Conservation (phyloP, 2,797 vertebrate species). For the Spinus pinus region DNA sequence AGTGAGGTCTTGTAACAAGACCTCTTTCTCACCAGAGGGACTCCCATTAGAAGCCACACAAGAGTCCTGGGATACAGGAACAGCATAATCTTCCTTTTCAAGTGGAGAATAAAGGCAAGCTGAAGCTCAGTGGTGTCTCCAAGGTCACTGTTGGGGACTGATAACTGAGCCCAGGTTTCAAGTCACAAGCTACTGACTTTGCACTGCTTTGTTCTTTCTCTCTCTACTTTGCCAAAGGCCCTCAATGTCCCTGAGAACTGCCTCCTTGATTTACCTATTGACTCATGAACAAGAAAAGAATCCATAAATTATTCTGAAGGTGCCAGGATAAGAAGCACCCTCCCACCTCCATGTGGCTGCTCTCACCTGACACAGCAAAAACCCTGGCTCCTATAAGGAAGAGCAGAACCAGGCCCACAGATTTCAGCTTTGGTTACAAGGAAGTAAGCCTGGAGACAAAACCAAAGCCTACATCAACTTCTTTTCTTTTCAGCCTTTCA, state of each 20-base stretch:
- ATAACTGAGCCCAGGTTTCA: constrained; percentile 12
- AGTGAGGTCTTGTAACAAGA: not conserved
- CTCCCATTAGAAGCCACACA: not conserved
- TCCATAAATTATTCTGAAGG: not conserved
- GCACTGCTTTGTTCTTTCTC: not conserved
- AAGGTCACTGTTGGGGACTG: not conserved
- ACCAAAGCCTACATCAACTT: not conserved
- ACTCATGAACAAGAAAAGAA: not conserved
- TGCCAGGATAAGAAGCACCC: not conserved
- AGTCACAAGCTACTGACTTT: not conserved
- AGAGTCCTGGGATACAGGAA: not conserved
- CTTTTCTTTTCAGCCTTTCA: not conserved
- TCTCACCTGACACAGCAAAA: not conserved
- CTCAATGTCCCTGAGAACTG: not conserved
- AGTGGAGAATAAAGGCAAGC: not conserved
- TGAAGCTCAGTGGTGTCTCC: not conserved
- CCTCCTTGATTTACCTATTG: not conserved
- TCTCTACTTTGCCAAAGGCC: not conserved
- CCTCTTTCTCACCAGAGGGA: not conserved
- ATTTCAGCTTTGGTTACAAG: not conserved
- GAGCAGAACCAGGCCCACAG: not conserved
- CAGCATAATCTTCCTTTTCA: not conserved
- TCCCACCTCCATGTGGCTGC: rapidly evolving
- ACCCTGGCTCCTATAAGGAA: not conserved
- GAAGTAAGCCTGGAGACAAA: not conserved